Percentiles rank a stretch among this genome's conserved stretches.
These are phyloP conservation scores for Cathartes aura DNA, from an alignment of 2,113 vertebrate genomes.

Conservation along the genomic window DNA sequence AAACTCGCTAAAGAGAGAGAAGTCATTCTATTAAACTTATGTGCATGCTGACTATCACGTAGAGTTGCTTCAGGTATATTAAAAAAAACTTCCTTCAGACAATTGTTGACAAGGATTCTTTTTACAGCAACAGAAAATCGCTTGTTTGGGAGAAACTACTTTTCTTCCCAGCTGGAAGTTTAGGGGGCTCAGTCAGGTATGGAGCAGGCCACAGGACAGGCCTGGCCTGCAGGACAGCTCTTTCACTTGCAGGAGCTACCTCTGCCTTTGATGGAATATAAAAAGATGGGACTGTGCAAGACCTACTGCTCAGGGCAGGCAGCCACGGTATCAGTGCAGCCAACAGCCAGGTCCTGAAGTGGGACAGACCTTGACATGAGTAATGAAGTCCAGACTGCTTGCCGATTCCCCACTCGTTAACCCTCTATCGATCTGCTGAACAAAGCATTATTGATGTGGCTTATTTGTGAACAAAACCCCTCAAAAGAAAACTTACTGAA, in stretches of 20 bases:
- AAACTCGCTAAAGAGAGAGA: background rate
- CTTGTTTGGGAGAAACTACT: background rate
- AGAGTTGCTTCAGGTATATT: background rate
- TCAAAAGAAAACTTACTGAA: background rate
- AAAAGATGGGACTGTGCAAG: background rate
- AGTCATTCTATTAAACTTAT: background rate
- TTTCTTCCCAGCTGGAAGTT: background rate
- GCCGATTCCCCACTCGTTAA: background rate
- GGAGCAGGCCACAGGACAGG: background rate
- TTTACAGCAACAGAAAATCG: background rate
- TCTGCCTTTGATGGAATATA: background rate
- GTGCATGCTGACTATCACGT: background rate
- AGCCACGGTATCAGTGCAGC: rapidly evolving
- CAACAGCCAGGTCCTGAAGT: background rate
- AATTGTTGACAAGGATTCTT: background rate
- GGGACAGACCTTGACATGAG: background rate
- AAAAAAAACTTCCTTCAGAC: background rate
- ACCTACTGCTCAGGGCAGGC: background rate
- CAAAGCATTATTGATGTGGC: background rate
- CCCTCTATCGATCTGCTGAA: background rate
- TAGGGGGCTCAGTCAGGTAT: background rate
- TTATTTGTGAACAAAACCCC: background rate
- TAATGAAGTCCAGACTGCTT: background rate
- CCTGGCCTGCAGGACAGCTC: background rate
- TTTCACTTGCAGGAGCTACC: background rate